Evolutionary conservation across 30 jellyfish, hydroid and myxozoan species (phyloP).

Genomic region (Aurelia sp.): DNA sequence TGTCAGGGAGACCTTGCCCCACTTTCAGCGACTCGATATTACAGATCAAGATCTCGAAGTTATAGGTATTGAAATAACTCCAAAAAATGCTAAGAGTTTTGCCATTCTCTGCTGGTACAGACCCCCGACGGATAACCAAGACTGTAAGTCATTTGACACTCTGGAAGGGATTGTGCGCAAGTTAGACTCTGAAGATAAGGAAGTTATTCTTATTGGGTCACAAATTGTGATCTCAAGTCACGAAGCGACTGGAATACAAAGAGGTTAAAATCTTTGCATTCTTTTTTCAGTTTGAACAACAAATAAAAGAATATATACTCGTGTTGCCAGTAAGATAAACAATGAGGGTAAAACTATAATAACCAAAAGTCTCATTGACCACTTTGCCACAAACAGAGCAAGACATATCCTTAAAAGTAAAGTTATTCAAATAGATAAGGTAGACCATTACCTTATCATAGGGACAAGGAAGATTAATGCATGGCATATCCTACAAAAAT

Average conservation of each 20-base stretch:
- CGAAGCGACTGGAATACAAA: slow-evolving; percentile 26
- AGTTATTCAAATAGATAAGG: slow-evolving; percentile 31
- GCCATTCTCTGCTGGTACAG: slow-evolving; percentile 20
- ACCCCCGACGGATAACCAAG: slow-evolving; percentile 27
- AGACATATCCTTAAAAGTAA: slow-evolving; percentile 20
- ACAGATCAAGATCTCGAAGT: slow-evolving; percentile 3
- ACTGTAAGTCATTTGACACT: slow-evolving; percentile 10
- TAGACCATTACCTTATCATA: slow-evolving; percentile 25
- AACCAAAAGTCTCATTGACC: slow-evolving; percentile 17
- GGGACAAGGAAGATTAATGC: slow-evolving; percentile 46
- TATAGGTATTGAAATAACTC: slow-evolving; percentile 20
- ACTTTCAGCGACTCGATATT: background rate
- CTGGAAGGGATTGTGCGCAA: slow-evolving; percentile 25
- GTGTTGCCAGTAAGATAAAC: slow-evolving; percentile 21
- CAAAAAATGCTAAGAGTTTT: slow-evolving; percentile 20
- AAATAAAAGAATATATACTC: slow-evolving; percentile 20
- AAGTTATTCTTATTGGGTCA: slow-evolving; percentile 25
- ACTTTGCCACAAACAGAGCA: slow-evolving; percentile 38
- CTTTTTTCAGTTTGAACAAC: slow-evolving; percentile 22
- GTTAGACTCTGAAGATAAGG: slow-evolving; percentile 39
- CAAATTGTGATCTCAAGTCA: slow-evolving; percentile 12
- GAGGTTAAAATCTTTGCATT: slow-evolving; percentile 14
- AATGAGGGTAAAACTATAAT: background rate
- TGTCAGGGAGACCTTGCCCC: too few species aligned
- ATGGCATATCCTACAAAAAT: slow-evolving; percentile 1